A percentile compares a stretch with the other conserved stretches of the same genome.
Evolutionary conservation across 2,113 vertebrate species (phyloP).

Genomic region (Climacteris rufus): DNA sequence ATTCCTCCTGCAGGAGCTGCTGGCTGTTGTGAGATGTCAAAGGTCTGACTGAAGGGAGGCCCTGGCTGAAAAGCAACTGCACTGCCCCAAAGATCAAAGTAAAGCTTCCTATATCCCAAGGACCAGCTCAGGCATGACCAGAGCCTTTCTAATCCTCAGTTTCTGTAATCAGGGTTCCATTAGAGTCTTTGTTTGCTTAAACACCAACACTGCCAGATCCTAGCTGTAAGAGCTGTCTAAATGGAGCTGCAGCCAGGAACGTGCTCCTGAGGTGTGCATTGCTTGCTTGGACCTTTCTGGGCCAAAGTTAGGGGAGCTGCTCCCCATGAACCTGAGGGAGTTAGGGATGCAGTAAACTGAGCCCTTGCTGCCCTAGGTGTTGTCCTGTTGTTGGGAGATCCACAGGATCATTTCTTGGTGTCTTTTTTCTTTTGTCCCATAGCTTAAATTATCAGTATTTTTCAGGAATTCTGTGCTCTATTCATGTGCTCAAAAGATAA

Average conservation of each 20-base stretch:
- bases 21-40: not conserved
- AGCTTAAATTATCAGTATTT: not conserved
- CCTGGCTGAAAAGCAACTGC: not conserved
- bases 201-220: not conserved
- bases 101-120: accelerated
- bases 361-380: not conserved
- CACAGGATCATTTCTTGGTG: not conserved
- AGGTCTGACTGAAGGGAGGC: not conserved
- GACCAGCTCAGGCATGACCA: not conserved
- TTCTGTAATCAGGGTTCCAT: not conserved
- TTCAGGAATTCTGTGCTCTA: not conserved
- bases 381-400: not conserved
- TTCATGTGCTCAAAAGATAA: not conserved
- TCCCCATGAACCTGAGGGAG: not conserved
- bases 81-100: not conserved
- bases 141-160: not conserved
- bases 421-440: not conserved
- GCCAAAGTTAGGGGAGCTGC: not conserved
- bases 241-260: not conserved
- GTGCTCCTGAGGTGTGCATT: not conserved
- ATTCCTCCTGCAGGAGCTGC: not conserved
- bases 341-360: not conserved
- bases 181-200: not conserved
- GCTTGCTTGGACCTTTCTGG: not conserved
- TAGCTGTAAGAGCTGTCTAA: not conserved